Base-by-base conservation (phyloP, 2,113 vertebrate species). In the Choloepus hoffmanni region DNA sequence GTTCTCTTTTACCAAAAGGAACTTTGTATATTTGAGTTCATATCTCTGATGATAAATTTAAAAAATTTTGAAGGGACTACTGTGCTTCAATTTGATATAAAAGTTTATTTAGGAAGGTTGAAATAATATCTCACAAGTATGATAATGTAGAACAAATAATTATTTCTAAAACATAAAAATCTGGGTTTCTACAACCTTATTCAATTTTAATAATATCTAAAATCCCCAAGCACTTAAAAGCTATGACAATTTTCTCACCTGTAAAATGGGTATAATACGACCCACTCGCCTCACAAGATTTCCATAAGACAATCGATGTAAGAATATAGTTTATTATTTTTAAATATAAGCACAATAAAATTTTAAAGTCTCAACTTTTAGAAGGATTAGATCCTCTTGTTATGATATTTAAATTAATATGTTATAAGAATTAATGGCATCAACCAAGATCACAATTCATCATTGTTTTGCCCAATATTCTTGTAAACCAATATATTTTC, bases 121-220 rank as follows among this genome's bases (percentile, higher is more conserved):
- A 33, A 79, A 93, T 65, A 77, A 36, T 67, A 77, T 48, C 30
- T 60, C 55, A 72, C 21, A 67, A 86, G 55, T 79, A 62, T 62
- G 24, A 55, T 79, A 65, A 43, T 74, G 21, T 19, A 73, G 5
- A 67, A 74, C 15, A 87, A 77, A 3, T 87, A 26, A 90, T 74
- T 70, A 78, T 83, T 93, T 93, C 28, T 86, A 70, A 96, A 91
- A 95, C n/a, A 19, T 77, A 93, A 88, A 95, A 24, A 4, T 60
- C 36, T 45, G 15, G 40, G 19, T 84, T 74, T 84, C 58, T 65
- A 67, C 2, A 18, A 83, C 7, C 28, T 73, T 76, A 16, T 58
- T 77, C 65, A 86, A 87, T 77, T 82, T 50, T 68, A 93, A 78
- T 89, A 89, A 73, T 53, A 62, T 19, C 77, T n/a, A 43, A 92